Percentiles rank a stretch among this genome's conserved stretches.
Conservation (phyloP, 35 echinoderm and acorn worm species). For the Stichopus chloronotus region DNA sequence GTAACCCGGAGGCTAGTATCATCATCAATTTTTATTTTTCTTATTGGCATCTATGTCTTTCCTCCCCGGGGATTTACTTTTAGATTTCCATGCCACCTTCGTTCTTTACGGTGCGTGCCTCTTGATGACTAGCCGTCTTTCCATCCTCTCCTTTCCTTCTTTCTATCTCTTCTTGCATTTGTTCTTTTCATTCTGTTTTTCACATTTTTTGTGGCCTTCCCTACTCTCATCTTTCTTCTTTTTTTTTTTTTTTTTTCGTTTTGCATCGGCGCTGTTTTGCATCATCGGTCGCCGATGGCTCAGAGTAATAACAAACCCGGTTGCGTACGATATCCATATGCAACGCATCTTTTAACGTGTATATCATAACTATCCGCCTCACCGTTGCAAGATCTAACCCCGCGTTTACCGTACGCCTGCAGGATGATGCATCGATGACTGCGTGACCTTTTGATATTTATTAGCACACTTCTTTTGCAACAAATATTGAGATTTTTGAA, state of each 20-base stretch:
- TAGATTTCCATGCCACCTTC: not conserved
- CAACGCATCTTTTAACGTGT: no score
- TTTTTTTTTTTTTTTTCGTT: not conserved
- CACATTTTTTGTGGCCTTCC: no score
- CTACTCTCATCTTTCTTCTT: not conserved
- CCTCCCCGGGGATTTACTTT: not conserved
- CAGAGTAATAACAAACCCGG: not conserved
- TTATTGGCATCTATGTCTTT: not conserved
- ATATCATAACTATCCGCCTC: no score
- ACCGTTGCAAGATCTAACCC: no score
- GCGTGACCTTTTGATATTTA: no score
- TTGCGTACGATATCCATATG: no score
- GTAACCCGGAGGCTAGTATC: not conserved
- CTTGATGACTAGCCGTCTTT: not conserved
- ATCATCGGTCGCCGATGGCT: not conserved
- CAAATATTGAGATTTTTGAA: no score
- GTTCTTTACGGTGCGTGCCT: slow-evolving; percentile 21
- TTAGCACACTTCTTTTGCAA: no score
- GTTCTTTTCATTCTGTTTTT: no score
- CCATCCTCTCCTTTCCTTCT: not conserved
- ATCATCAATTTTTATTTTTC: slow-evolving; percentile 24
- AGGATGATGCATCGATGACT: no score
- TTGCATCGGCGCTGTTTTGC: slow-evolving; percentile 2
- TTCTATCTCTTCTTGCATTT: no score
- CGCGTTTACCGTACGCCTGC: no score